phyloP scores from a whole-genome alignment of 2,797 vertebrate genomes.

The Coracias cyanogaster region DNA sequence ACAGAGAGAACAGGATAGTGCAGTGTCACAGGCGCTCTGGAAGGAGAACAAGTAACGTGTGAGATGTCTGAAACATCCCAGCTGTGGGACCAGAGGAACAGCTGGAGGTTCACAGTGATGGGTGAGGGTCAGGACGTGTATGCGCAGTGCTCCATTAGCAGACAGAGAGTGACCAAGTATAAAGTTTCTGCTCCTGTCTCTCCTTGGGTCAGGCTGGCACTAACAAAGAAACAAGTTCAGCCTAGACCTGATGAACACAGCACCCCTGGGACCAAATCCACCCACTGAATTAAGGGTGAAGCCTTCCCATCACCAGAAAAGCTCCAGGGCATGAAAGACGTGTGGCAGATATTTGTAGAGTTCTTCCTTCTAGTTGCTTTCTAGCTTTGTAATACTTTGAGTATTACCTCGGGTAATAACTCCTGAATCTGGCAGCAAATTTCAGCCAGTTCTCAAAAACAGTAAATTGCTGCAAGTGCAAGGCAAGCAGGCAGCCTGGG shows the following conservation, averaged over 20 bases:
- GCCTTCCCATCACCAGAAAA: neutral
- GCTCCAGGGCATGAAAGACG: fast-evolving
- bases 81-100: neutral
- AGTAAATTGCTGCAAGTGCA: neutral
- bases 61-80: neutral
- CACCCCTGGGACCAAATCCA: neutral
- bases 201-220: neutral
- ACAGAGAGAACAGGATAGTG: neutral
- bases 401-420: neutral
- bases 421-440: neutral
- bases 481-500: neutral
- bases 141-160: neutral
- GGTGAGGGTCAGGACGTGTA: neutral
- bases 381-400: neutral
- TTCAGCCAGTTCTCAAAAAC: neutral
- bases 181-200: neutral
- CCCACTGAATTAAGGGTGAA: neutral
- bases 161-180: neutral
- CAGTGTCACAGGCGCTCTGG: neutral
- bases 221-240: neutral
- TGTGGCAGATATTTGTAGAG: fast-evolving
- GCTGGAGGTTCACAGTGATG: neutral
- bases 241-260: neutral
- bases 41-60: neutral
- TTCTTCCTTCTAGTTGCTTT: neutral